These are phyloP conservation scores for Microhierax caerulescens DNA, from an alignment of 2,797 vertebrate species.

Conservation along the genomic window DNA sequence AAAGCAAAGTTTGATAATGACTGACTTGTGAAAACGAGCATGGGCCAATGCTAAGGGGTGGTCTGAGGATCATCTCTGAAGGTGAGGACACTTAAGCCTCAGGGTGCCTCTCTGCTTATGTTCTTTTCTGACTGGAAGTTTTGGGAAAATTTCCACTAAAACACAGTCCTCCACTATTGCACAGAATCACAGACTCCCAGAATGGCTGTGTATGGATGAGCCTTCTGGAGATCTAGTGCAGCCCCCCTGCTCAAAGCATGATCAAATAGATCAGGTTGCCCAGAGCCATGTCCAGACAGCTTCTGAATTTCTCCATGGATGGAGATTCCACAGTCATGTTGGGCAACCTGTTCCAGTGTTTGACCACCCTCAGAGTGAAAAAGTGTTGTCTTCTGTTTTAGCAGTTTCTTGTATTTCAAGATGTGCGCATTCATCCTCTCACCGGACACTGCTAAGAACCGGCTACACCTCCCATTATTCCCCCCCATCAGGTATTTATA, in stretches of 20 bases:
- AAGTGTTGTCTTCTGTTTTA: background rate
- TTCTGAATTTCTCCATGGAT: background rate
- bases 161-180: background rate
- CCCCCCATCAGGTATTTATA: background rate
- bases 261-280: background rate
- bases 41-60: background rate
- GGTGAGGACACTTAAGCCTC: background rate
- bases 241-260: background rate
- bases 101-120: background rate
- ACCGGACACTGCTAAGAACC: background rate
- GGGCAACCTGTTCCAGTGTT: background rate
- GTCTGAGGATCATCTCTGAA: background rate
- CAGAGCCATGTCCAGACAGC: background rate
- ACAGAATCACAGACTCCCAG: background rate
- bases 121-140: background rate
- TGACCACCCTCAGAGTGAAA: background rate
- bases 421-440: background rate
- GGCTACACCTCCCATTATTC: background rate
- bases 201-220: background rate
- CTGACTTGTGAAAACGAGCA: background rate
- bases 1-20: background rate
- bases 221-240: background rate
- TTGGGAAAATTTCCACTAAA: background rate
- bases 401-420: background rate
- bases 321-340: background rate